A percentile compares a stretch with the other conserved stretches of the same genome.
phyloP scores from a whole-genome alignment of 2,888 invertebrate genomes.

The Drosophila fulvimacula region DNA sequence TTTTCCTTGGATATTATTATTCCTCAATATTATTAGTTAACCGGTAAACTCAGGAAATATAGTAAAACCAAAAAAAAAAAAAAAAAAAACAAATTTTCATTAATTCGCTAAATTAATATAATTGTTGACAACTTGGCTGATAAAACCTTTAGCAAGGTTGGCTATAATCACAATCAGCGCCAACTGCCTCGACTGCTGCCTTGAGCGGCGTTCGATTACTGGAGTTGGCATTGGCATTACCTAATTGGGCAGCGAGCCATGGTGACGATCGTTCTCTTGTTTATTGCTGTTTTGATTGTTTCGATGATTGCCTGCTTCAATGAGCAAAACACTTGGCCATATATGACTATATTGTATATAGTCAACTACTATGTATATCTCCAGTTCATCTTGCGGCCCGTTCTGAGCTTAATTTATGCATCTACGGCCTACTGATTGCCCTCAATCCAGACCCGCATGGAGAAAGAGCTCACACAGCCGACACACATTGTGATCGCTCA shows the following conservation, averaged over 20 bases:
- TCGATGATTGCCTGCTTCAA: conserved; percentile 22
- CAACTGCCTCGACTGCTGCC: conserved; percentile 7
- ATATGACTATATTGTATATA: neutral
- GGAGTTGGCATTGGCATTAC: conserved; percentile 32
- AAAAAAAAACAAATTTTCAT: neutral
- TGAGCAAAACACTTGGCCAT: conserved; percentile 26
- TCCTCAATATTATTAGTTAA: too few relatives aligned
- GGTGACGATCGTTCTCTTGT: conserved; percentile 43
- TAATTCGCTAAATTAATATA: neutral
- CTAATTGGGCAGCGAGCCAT: conserved; percentile 25
- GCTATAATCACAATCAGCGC: neutral
- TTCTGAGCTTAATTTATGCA: neutral
- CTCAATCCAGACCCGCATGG: conserved; percentile 9
- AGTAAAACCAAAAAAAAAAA: too few relatives aligned
- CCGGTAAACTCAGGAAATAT: neutral
- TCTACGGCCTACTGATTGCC: neutral
- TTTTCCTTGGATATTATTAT: too few relatives aligned
- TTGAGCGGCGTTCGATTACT: conserved; percentile 26
- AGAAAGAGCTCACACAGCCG: conserved; percentile 3
- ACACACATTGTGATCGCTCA: conserved; percentile 1
- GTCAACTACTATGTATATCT: neutral
- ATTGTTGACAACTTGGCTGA: neutral
- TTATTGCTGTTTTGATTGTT: conserved; percentile 32
- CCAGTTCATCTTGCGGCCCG: neutral
- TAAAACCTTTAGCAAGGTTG: conserved; percentile 8